phyloP scores from a whole-genome alignment of 2,113 vertebrate genomes.

The Hyperopisus bebe region DNA sequence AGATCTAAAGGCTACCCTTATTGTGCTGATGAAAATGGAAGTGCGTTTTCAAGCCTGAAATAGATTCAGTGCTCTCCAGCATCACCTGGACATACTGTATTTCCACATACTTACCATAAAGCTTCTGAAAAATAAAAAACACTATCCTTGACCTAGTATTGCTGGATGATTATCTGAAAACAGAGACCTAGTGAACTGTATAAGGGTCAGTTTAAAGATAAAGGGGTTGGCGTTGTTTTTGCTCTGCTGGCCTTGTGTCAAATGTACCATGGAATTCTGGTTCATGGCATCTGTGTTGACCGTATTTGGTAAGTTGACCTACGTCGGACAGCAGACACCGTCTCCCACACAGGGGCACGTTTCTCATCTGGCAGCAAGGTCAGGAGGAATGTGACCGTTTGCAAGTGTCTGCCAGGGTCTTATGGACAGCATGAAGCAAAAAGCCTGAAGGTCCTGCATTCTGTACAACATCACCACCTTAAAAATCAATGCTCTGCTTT shows the following conservation, averaged over 20 bases:
- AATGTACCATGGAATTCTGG: background rate
- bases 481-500: background rate
- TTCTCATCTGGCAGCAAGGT: background rate
- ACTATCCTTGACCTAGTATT: background rate
- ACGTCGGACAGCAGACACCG: background rate
- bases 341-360: background rate
- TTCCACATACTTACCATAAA: background rate
- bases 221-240: background rate
- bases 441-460: background rate
- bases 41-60: background rate
- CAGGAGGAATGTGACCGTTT: background rate
- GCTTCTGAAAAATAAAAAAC: background rate
- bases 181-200: background rate
- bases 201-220: background rate
- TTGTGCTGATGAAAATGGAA: background rate
- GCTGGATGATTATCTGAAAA: background rate
- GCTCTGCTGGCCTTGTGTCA: background rate
- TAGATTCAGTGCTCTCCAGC: background rate
- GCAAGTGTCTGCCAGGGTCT: background rate
- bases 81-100: background rate
- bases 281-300: background rate
- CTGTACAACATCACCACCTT: background rate
- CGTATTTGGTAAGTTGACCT: background rate
- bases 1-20: background rate
- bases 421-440: background rate